Conservation (phyloP, 2,113 vertebrate genomes). For the Bombycilla garrulus region DNA sequence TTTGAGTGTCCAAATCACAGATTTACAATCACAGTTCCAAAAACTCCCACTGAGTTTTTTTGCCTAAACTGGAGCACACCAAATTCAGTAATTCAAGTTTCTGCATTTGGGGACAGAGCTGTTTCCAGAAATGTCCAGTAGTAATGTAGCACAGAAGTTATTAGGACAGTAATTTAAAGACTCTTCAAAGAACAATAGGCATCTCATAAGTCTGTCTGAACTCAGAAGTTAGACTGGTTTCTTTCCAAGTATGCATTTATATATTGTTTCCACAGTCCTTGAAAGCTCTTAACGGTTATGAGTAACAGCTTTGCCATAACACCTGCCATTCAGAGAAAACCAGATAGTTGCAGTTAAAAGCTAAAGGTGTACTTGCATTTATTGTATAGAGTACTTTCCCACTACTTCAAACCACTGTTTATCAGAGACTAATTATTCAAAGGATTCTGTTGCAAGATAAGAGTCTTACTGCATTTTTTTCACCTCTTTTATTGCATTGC, state of each 20-base stretch:
- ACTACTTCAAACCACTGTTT: conserved; percentile 21
- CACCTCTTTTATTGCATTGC: not conserved
- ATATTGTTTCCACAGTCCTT: conserved; percentile 42
- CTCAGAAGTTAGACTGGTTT: not conserved
- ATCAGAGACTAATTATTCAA: conserved; percentile 1
- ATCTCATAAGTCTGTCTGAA: conserved; percentile 1
- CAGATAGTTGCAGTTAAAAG: conserved; percentile 61
- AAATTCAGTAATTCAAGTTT: not conserved
- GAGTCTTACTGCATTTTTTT: conserved; percentile 4
- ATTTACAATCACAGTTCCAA: not conserved
- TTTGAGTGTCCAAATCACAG: not conserved
- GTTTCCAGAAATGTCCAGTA: not conserved
- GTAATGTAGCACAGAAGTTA: not conserved
- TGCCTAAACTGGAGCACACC: not conserved
- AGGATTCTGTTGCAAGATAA: conserved; percentile 28
- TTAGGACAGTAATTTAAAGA: not conserved
- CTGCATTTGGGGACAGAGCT: not conserved
- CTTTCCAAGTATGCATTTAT: conserved; percentile 20
- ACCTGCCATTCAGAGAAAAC: conserved; percentile 60
- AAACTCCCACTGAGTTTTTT: not conserved
- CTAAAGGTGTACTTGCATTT: conserved; percentile 60
- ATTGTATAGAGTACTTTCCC: conserved; percentile 69
- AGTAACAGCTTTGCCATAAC: conserved; percentile 50
- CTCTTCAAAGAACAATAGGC: not conserved
- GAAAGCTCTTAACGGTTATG: conserved; percentile 31